These are phyloP conservation scores for Anomalospiza imberbis DNA, from an alignment of 2,797 vertebrate genomes.

Conservation along the genomic window DNA sequence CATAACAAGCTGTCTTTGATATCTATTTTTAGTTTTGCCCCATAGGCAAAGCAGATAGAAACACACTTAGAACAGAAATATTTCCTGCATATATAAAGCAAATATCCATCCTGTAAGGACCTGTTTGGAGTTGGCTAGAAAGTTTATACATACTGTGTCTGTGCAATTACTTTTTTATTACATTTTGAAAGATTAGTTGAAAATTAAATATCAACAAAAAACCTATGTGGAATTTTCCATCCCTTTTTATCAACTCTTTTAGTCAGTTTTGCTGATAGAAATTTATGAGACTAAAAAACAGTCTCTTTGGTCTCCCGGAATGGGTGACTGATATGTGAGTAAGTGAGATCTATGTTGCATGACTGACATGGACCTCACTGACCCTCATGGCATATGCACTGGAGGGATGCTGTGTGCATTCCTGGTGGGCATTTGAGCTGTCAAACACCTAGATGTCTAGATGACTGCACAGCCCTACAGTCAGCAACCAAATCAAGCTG, in stretches of 20 bases:
- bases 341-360: neutral
- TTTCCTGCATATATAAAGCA: neutral
- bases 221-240: neutral
- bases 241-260: neutral
- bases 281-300: neutral
- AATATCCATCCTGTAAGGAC: conserved; percentile 20
- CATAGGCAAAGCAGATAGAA: neutral
- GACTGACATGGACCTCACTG: neutral
- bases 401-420: neutral
- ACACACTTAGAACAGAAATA: neutral
- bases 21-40: conserved; percentile 4
- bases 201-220: neutral
- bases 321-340: neutral
- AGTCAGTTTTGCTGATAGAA: neutral
- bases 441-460: neutral
- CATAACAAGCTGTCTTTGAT: neutral
- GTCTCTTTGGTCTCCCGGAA: neutral
- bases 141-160: neutral
- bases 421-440: neutral
- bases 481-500: neutral
- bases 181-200: neutral
- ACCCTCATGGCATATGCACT: neutral
- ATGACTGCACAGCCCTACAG: neutral
- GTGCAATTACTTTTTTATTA: neutral
- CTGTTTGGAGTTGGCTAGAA: neutral